Evolutionary conservation across 2,797 vertebrate genomes (phyloP).

Genomic region (Emydoidea blandingii): DNA sequence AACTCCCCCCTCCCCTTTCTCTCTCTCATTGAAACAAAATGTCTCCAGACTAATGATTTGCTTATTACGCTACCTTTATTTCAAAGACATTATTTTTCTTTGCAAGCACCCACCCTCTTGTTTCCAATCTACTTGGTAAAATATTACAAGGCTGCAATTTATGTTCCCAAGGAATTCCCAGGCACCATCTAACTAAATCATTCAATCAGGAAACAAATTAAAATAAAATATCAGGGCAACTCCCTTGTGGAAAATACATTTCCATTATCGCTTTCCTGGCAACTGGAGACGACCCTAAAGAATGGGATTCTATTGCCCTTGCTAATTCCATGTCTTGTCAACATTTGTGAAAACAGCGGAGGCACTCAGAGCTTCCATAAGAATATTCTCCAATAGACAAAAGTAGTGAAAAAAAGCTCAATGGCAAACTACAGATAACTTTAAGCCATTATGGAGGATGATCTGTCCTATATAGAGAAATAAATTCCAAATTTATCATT

Average conservation of each 20-base stretch:
- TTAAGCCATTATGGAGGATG: not conserved
- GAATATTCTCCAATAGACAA: not conserved
- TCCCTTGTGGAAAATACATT: constrained; percentile 55
- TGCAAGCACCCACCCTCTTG: not conserved
- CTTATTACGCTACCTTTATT: not conserved
- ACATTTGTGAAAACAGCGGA: constrained; percentile 45
- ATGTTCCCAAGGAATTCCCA: constrained; percentile 63
- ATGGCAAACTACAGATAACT: not conserved
- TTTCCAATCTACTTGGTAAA: constrained; percentile 54
- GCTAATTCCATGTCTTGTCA: constrained; percentile 68
- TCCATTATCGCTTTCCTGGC: constrained; percentile 41
- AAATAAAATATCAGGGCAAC: constrained; percentile 73
- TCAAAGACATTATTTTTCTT: not conserved
- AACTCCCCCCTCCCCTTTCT: not conserved
- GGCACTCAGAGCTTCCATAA: constrained; percentile 44
- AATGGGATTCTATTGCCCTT: constrained; percentile 53
- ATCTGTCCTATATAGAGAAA: not conserved
- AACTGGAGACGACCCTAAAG: constrained; percentile 50
- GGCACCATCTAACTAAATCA: constrained; percentile 77
- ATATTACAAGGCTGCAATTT: constrained; percentile 63
- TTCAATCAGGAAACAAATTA: constrained; percentile 81
- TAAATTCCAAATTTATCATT: not conserved
- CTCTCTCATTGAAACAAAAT: not conserved
- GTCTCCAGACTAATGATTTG: not conserved
- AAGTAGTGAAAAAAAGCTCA: not conserved